A percentile compares a stretch with the other conserved stretches of the same genome.
Conservation (phyloP, 2,113 vertebrate species). For the Syngnathoides biaculeatus region DNA sequence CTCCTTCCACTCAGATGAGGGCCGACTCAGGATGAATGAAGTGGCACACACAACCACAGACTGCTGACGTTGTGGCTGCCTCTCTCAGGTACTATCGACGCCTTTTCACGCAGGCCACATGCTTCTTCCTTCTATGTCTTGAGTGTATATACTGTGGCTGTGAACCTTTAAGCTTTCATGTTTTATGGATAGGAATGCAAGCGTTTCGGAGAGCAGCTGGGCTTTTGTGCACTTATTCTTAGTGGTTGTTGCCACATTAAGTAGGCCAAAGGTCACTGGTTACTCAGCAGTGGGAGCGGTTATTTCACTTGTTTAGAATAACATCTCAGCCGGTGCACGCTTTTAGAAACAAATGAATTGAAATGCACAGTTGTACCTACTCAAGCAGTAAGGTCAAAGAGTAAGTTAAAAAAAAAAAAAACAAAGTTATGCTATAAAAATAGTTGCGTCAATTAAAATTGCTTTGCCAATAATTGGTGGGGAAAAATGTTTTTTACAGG, state of each 20-base stretch:
- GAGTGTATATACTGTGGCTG: neutral
- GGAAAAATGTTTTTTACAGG: neutral
- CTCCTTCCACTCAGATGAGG: constrained; percentile 29
- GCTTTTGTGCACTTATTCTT: constrained; percentile 23
- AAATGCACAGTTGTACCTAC: neutral
- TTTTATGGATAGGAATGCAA: neutral
- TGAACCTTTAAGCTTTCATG: neutral
- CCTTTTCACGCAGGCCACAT: neutral
- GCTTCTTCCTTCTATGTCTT: neutral
- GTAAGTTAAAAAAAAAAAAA: too few relatives aligned
- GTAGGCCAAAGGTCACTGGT: constrained; percentile 67
- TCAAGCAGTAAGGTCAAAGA: neutral
- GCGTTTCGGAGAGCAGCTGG: constrained; percentile 7
- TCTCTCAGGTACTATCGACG: constrained; percentile 50
- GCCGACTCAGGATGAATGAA: constrained; percentile 33
- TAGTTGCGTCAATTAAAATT: neutral
- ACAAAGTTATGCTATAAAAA: too few relatives aligned
- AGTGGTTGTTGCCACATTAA: constrained; percentile 35
- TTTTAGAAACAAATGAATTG: constrained; percentile 6
- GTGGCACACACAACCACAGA: constrained; percentile 31
- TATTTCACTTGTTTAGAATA: constrained; percentile 44
- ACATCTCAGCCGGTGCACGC: constrained; percentile 16
- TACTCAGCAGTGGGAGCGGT: constrained; percentile 18
- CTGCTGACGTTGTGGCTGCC: constrained; percentile 27
- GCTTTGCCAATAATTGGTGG: too few relatives aligned